Percentiles rank a stretch among this genome's conserved stretches.
Conservation (phyloP, 2,113 vertebrate genomes). For the Oceanodroma tethys region DNA sequence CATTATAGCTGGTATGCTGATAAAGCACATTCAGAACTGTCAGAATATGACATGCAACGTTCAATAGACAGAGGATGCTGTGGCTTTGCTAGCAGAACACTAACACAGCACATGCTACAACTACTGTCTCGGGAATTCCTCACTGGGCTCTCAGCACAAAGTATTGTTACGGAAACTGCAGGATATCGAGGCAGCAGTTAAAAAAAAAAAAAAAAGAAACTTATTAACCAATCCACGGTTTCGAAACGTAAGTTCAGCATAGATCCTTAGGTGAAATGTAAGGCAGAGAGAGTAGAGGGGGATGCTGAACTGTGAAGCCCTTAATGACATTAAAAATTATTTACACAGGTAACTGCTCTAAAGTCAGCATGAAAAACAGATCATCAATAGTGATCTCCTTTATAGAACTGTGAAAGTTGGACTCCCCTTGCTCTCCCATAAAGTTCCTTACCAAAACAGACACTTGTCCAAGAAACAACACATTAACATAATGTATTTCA, state of each 20-base stretch:
- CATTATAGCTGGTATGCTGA: not conserved
- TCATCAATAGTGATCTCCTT: not conserved
- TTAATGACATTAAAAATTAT: not conserved
- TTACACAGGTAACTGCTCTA: not conserved
- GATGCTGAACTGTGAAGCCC: not conserved
- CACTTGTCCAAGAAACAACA: not conserved
- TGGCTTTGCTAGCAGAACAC: not conserved
- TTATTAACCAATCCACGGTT: not conserved
- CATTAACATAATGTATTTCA: not conserved
- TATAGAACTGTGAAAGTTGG: not conserved
- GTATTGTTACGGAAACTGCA: not conserved
- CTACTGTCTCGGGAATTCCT: not conserved
- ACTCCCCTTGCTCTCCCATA: not conserved
- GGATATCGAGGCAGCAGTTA: not conserved
- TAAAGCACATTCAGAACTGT: not conserved
- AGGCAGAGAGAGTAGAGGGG: not conserved
- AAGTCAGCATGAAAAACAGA: not conserved
- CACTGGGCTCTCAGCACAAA: not conserved
- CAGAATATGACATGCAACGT: not conserved
- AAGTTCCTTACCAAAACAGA: not conserved
- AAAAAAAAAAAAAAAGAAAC: not conserved
- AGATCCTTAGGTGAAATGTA: not conserved
- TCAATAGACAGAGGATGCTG: not conserved
- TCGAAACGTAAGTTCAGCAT: not conserved
- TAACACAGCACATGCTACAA: not conserved